Percentiles rank a stretch among this genome's conserved stretches.
These are phyloP conservation scores for Nibea albiflora DNA, from an alignment of 2,113 vertebrate species.

Conservation along the genomic window DNA sequence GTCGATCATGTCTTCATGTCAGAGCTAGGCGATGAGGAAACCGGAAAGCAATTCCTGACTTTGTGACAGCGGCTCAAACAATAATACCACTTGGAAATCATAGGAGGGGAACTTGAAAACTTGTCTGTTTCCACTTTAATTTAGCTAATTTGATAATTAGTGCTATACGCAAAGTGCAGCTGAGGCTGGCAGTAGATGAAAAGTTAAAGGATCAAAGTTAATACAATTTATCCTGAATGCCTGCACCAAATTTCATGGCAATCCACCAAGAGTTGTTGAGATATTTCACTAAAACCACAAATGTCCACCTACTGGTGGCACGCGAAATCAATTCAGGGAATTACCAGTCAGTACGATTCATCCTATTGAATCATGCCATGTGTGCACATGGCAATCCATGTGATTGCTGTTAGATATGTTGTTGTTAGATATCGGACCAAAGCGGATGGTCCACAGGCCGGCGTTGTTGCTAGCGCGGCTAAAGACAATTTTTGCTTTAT, in stretches of 20 bases:
- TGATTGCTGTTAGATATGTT: background rate
- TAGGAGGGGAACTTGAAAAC: too few species aligned
- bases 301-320: background rate
- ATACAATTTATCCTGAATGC: background rate
- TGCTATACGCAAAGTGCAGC: background rate
- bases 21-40: too few species aligned
- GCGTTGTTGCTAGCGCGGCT: background rate
- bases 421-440: background rate
- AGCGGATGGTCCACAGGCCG: background rate
- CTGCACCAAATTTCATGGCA: background rate
- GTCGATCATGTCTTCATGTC: too few species aligned
- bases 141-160: background rate
- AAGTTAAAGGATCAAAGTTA: background rate
- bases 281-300: background rate
- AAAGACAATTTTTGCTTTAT: slow-evolving; percentile 30
- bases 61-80: too few species aligned
- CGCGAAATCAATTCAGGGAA: background rate
- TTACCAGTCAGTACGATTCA: background rate
- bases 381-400: background rate
- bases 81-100: too few species aligned
- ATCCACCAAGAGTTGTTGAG: background rate
- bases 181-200: background rate
- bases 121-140: background rate
- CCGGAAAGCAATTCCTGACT: too few species aligned
- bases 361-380: background rate